These are phyloP conservation scores for Microplitis deprimator DNA, from an alignment of 2,888 invertebrate species.

Conservation along the genomic window DNA sequence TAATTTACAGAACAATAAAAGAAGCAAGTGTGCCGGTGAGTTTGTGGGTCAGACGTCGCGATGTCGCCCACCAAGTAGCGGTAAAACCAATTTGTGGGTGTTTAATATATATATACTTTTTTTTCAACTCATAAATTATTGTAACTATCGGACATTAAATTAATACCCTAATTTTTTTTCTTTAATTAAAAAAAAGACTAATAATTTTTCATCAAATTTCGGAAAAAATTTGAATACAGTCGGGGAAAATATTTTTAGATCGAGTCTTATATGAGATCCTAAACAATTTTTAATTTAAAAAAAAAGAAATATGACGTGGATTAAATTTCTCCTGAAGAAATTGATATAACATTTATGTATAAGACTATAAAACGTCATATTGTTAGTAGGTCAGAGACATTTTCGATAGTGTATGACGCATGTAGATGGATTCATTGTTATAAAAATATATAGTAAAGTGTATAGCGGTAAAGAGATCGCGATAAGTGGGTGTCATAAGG, in stretches of 20 bases:
- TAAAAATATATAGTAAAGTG: background rate
- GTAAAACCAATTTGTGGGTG: slow-evolving; percentile 40
- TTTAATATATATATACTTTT: slow-evolving; percentile 30
- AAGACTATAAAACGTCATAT: background rate
- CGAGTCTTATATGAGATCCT: too few species aligned
- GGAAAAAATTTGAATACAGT: too few species aligned
- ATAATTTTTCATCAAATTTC: too few species aligned
- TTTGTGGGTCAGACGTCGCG: slow-evolving; percentile 42
- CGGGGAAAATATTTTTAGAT: too few species aligned
- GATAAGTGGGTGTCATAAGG: slow-evolving; percentile 24
- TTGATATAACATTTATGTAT: background rate
- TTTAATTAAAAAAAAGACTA: too few species aligned
- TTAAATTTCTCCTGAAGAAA: background rate
- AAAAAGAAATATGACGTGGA: background rate
- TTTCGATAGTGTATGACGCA: background rate
- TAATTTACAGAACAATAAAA: slow-evolving; percentile 38
- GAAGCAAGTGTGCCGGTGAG: slow-evolving; percentile 38
- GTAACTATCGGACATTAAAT: background rate
- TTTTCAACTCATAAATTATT: background rate
- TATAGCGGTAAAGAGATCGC: slow-evolving; percentile 40
- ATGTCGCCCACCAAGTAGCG: slow-evolving; percentile 41
- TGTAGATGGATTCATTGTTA: slow-evolving; percentile 7
- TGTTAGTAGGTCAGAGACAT: slow-evolving; percentile 2
- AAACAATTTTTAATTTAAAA: background rate
- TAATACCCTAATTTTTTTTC: too few species aligned